Evolutionary conservation across 1,140 invertebrate species (phyloP).

Genomic region (Xylocopa sonorina): DNA sequence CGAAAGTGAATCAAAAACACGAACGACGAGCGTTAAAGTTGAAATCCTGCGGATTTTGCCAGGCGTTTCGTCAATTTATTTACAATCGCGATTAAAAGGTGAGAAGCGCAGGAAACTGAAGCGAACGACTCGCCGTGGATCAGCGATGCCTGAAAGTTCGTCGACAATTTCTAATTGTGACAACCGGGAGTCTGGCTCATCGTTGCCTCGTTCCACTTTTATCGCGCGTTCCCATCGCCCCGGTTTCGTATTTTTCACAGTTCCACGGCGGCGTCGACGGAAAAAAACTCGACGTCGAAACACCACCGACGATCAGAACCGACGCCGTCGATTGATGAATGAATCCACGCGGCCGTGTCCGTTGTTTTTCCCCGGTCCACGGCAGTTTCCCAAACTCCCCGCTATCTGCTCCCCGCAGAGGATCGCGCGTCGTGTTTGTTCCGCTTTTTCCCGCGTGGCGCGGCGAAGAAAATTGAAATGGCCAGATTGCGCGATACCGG

Average conservation of each 20-base stretch:
- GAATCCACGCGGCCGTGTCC: conserved; percentile 45
- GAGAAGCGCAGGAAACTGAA: conserved; percentile 1
- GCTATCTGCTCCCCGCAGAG: conserved; percentile 3
- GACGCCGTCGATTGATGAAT: conserved; percentile 65
- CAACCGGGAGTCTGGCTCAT: conserved; percentile 19
- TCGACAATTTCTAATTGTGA: conserved; percentile 66
- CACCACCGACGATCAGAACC: conserved; percentile 57
- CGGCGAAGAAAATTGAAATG: conserved; percentile 40
- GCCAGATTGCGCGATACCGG: conserved; percentile 10
- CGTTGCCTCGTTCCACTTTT: conserved; percentile 44
- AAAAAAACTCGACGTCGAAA: conserved; percentile 45
- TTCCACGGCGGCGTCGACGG: conserved; percentile 35
- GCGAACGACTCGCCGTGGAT: not conserved
- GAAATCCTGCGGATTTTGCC: conserved; percentile 23
- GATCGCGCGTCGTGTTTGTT: not conserved
- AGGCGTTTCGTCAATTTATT: conserved; percentile 34
- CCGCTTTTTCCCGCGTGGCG: not conserved
- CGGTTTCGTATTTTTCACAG: conserved; percentile 57
- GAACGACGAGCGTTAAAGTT: not conserved
- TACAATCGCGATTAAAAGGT: conserved; percentile 17
- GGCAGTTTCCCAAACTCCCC: conserved; percentile 4
- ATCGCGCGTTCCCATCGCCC: not conserved
- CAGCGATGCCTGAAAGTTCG: conserved; percentile 46
- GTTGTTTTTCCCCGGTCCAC: conserved; percentile 40
- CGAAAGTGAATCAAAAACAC: not conserved